Evolutionary conservation across 2,888 invertebrate genomes (phyloP), one percentile per base, ranked within the genome.

Genomic region (Ormyrus nitidulus): DNA sequence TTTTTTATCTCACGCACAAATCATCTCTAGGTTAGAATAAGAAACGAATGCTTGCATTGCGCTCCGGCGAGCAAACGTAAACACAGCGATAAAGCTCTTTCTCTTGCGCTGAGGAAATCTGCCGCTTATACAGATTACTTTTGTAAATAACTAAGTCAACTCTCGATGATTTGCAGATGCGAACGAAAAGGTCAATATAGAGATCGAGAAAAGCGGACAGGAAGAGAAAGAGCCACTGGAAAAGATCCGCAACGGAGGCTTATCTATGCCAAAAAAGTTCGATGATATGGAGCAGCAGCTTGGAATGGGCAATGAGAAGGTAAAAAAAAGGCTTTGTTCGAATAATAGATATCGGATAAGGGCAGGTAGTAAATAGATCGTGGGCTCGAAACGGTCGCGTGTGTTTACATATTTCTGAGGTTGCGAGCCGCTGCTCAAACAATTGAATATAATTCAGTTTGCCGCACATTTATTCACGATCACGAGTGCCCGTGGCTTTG

Each of bases 231-330:
- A 3, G 34, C 46, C 76, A 13, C 10, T 10, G 5, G 49, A 6
- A 1, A 58, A 68, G 4, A 76, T 9, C 71, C 92, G 95, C 70
- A 93, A 94, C 83, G 94, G 95, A 84, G 95, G 95, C 3, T 94
- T 95, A 82, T 95, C 96, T 3, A 92, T 96, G 92, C 96, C 96
- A 4, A 92, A 93, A 56, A 93, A 92, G 83, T 91, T 96, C 79
- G 94, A 95, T 86, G 93, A 94, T 73, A 90, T 95, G 88, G 94
- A 94, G 85, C 92, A 94, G 85, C 92, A 93, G 7, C 85, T 94
- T n/a, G 86, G 92, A 91, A 85, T 92, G 83, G 86, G 84, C 34
- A 85, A 86, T 59, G 86, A 87, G 70, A 88, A 89, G 86, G 89
- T 89, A 51, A 79, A 13, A 10, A 10, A 64, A 34, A 34, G 34